Evolutionary conservation across 2,888 invertebrate genomes (phyloP), one percentile per base, ranked within the genome.

Genomic region (Oligia fasciuncula): DNA sequence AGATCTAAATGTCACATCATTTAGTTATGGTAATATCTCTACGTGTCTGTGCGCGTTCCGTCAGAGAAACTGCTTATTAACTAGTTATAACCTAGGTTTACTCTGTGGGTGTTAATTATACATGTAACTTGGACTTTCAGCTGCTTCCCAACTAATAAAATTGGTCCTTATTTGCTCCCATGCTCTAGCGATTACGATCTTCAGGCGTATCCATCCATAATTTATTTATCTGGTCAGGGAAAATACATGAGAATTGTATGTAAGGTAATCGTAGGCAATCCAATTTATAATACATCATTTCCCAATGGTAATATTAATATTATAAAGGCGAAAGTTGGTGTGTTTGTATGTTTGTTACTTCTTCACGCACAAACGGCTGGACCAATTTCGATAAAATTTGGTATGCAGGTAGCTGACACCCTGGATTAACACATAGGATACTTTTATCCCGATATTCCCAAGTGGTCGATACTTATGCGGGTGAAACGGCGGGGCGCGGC

Each of bases 81-180:
- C 40, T 82, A 40, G 2, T 9, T 6, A 66, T 73, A 57, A 19
- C 17, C 57, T 80, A 49, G 75, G 68, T 49, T 82, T 40, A 40
- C 17, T 51, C n/a, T 13, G 77, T 76, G 57, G 62, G 54, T 60
- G 68, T 76, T 83, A 76, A 83, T 81, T 81, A 74, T 66, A 66
- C 23, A 49, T 46, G 40, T 49, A 40, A 17, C 29, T 57, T 57
- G n/a, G 40, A 29, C 19, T 29, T 57, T 63, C 76, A 80, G 83
- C 77, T 80, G 68, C 49, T 80, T 49, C 17, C n/a, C 11, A 19
- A 35, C 11, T 17, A 54, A 54, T 54, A 17, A 54, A 3, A 76
- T 76, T 17, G 57, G 4, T n/a, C 35, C 40, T 76, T 63, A 63
- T 63, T 29, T 43, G 17, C 40, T 40, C 62, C 35, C 14, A 29